Percentiles rank a stretch among this genome's conserved stretches.
Evolutionary conservation across 2,113 vertebrate genomes (phyloP).

Genomic region (Craseonycteris thonglongyai): DNA sequence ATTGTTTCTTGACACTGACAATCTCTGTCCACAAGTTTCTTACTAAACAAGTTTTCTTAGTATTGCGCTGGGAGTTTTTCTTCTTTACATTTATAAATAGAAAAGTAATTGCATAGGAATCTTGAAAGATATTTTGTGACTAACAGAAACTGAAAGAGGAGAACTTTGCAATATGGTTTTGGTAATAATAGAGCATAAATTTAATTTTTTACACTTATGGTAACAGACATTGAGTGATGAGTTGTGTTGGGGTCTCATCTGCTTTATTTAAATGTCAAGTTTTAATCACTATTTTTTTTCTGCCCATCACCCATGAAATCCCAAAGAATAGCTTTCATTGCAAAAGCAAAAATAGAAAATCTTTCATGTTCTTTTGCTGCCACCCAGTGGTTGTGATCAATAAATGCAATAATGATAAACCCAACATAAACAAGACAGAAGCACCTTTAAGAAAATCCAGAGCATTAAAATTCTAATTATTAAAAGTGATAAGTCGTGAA

Average conservation of each 20-base stretch:
- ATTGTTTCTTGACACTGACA: background rate
- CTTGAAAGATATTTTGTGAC: conserved; percentile 41
- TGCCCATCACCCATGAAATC: background rate
- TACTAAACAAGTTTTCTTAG: background rate
- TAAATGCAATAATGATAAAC: background rate
- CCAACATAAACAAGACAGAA: background rate
- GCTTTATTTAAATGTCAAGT: background rate
- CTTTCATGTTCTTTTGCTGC: conserved; percentile 86
- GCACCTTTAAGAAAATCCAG: background rate
- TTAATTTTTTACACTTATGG: conserved; percentile 19
- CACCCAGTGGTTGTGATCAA: conserved; percentile 77
- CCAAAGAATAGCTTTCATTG: conserved; percentile 6
- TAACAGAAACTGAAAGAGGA: conserved; percentile 62
- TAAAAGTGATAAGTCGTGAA: background rate
- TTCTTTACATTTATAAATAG: background rate
- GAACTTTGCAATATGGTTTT: conserved; percentile 46
- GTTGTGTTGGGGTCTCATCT: background rate
- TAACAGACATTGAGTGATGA: background rate
- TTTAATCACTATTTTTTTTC: conserved; percentile 17
- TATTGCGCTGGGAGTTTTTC: background rate
- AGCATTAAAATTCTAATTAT: background rate
- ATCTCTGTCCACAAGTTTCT: background rate
- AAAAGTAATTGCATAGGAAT: conserved; percentile 25
- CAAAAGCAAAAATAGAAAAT: background rate
- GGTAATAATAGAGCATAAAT: background rate